phyloP scores from a whole-genome alignment of 1,140 invertebrate species.

The Steinernema feltiae region DNA sequence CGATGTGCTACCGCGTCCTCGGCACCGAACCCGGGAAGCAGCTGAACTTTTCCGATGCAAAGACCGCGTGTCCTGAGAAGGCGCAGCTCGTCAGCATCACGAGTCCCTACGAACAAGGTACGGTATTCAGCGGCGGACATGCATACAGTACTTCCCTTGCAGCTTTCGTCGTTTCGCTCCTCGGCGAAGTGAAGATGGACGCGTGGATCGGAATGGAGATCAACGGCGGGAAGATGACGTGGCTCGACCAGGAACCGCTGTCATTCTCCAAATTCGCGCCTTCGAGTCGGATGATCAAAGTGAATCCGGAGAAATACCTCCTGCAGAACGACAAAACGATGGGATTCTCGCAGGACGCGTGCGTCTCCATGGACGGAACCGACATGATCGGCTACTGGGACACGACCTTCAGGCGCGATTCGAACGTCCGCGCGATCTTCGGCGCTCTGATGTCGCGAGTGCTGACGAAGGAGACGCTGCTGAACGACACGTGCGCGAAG shows the following conservation, averaged over 20 bases:
- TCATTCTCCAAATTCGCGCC: neutral
- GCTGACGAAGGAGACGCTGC: neutral
- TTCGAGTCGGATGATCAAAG: neutral
- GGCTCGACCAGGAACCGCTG: neutral
- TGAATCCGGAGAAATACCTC: neutral
- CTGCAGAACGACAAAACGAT: constrained; percentile 1
- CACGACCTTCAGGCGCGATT: neutral
- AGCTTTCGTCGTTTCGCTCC: neutral
- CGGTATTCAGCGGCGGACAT: neutral
- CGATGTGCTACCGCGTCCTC: constrained; percentile 1
- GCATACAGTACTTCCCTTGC: too few relatives aligned
- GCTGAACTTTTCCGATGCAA: neutral
- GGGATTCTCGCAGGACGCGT: neutral
- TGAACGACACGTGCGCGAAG: neutral
- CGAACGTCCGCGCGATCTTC: neutral
- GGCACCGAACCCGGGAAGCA: neutral
- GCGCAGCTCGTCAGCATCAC: neutral
- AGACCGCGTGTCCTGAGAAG: neutral
- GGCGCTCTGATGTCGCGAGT: neutral
- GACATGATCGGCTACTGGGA: constrained; percentile 2
- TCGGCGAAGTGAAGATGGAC: neutral
- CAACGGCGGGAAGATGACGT: neutral
- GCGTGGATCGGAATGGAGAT: constrained; percentile 7
- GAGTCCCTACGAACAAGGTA: neutral
- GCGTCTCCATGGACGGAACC: neutral